These are phyloP conservation scores for Stylophora pistillata DNA, from an alignment of 64 coral and sea anemone species.

Conservation along the genomic window DNA sequence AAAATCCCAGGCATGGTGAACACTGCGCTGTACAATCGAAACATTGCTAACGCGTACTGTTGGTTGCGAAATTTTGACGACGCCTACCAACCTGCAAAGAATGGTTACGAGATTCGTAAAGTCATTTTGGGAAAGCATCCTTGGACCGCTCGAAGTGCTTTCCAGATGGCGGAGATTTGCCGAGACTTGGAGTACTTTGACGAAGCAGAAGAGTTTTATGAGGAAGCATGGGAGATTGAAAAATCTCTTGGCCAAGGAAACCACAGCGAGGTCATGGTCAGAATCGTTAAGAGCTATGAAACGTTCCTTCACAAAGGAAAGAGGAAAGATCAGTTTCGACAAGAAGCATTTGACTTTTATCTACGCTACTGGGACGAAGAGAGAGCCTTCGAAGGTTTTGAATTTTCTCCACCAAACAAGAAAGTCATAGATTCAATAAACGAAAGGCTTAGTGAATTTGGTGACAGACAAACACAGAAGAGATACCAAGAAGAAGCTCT, in stretches of 20 bases:
- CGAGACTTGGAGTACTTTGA: background rate
- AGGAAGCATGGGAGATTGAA: conserved; percentile 51
- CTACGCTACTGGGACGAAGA: background rate
- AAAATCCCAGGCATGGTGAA: conserved; percentile 29
- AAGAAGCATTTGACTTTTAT: background rate
- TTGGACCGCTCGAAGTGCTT: conserved; percentile 32
- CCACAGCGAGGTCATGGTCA: conserved; percentile 5
- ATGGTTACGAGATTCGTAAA: conserved; percentile 38
- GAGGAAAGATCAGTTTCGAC: background rate
- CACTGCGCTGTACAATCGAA: conserved; percentile 38
- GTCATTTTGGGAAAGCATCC: conserved; percentile 33
- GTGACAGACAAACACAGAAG: background rate
- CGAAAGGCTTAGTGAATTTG: background rate
- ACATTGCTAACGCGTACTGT: conserved; percentile 39
- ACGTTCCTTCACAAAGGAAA: background rate
- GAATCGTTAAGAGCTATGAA: background rate
- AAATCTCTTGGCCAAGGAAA: conserved; percentile 20
- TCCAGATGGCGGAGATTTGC: conserved; percentile 22
- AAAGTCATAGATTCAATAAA: background rate
- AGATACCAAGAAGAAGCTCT: conserved; percentile 3
- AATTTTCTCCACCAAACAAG: background rate
- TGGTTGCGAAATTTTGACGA: conserved; percentile 19
- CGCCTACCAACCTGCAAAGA: conserved; percentile 14
- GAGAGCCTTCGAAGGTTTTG: background rate
- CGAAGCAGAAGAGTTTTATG: conserved; percentile 35